Conservation (phyloP, 2,888 invertebrate genomes). For the Tachina grossa region DNA sequence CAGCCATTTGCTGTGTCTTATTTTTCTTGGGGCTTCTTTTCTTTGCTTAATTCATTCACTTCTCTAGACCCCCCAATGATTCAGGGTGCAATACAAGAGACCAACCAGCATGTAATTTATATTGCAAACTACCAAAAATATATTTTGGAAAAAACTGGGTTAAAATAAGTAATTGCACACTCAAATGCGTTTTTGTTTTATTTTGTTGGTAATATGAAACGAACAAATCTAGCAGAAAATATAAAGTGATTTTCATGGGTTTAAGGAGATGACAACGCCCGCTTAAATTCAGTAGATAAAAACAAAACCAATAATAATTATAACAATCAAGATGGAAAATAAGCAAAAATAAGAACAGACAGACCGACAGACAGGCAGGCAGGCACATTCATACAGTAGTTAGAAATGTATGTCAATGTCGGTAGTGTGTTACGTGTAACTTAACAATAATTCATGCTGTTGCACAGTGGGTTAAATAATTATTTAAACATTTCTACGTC, state of each 20-base stretch:
- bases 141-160: conserved; percentile 59
- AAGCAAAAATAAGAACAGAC: conserved; percentile 36
- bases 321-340: conserved; percentile 48
- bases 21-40: conserved; percentile 25
- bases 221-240: conserved; percentile 60
- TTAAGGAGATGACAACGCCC: conserved; percentile 62
- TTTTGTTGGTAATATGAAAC: conserved; percentile 19
- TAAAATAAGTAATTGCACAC: conserved; percentile 57
- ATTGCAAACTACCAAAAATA: conserved; percentile 49
- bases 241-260: conserved; percentile 57
- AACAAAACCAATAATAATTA: conserved; percentile 55
- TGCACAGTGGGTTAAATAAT: conserved; percentile 12
- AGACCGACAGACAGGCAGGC: conserved; percentile 20
- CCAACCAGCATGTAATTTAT: conserved; percentile 63
- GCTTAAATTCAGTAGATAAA: conserved; percentile 44
- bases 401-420: conserved; percentile 63
- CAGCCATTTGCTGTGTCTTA: conserved; percentile 51
- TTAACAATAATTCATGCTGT: conserved; percentile 23
- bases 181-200: not conserved
- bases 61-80: conserved; percentile 6
- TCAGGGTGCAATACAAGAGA: conserved; percentile 30
- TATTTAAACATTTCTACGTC: too few relatives aligned
- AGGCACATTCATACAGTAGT: conserved; percentile 31
- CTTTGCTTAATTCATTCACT: conserved; percentile 7
- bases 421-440: conserved; percentile 46